Conservation (phyloP, 2,113 vertebrate genomes). For the Limanda limanda region DNA sequence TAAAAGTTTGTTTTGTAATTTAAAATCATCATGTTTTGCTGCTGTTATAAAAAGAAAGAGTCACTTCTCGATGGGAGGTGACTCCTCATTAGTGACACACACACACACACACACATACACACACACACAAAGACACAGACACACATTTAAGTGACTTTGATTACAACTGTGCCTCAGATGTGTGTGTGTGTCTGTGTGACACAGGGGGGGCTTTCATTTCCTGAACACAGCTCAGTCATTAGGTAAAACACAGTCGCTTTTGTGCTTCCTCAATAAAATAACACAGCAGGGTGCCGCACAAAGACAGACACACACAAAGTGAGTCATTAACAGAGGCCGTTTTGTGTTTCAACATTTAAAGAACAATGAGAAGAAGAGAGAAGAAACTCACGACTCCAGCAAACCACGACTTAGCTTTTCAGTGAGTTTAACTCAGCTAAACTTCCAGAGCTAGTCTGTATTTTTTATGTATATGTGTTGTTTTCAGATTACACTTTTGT, state of each 20-base stretch:
- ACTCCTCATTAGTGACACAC: constrained; percentile 41
- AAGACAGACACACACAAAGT: background rate
- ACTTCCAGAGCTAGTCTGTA: no score
- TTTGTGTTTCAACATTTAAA: background rate
- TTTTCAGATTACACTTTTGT: no score
- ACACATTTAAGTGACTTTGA: constrained; percentile 28
- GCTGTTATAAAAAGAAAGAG: background rate
- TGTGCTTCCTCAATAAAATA: constrained; percentile 38
- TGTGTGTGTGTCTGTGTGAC: constrained; percentile 7
- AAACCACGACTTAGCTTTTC: no score
- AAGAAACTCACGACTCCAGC: no score
- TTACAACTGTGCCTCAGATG: constrained; percentile 23
- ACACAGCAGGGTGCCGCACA: constrained; percentile 41
- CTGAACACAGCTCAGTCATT: constrained; percentile 46
- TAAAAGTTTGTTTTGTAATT: background rate
- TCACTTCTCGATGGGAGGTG: constrained; percentile 30
- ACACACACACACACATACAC: constrained; percentile 10
- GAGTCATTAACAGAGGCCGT: background rate
- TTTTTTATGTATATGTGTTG: no score
- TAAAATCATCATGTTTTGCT: constrained; percentile 20
- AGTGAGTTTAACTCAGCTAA: no score
- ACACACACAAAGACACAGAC: constrained; percentile 4
- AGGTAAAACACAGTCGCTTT: constrained; percentile 29
- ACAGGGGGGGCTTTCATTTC: constrained; percentile 41
- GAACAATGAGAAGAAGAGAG: no score